Evolutionary conservation across 1,140 invertebrate species (phyloP), one percentile per base, ranked within the genome.

Genomic region (Metaphire vulgaris): DNA sequence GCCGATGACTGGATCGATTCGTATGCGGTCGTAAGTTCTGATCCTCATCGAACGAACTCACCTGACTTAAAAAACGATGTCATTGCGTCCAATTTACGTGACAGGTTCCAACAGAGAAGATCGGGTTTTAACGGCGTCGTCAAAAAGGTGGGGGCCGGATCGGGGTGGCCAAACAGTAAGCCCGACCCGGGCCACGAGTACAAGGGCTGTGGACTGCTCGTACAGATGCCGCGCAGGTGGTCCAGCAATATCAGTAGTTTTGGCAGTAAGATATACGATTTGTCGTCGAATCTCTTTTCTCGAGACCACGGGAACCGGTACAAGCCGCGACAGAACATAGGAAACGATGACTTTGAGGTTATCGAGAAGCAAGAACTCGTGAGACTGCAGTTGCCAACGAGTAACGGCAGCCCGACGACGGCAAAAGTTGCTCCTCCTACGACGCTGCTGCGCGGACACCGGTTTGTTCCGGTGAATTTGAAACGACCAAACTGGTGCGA

Each of bases 401-500:
- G 78, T 14, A 81, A 80, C 12, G n/a, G n/a, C n/a, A n/a, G n/a
- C n/a, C n/a, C n/a, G n/a, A n/a, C n/a, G n/a, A n/a, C n/a, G n/a
- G n/a, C n/a, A n/a, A n/a, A n/a, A n/a, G n/a, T n/a, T n/a, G n/a
- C n/a, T n/a, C n/a, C n/a, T n/a, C n/a, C n/a, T n/a, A n/a, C n/a
- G n/a, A n/a, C n/a, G n/a, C n/a, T n/a, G n/a, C n/a, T n/a, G n/a
- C 79, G 80, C 69, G 84, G 84, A 29, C 84, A 85, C 67, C 77
- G 83, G 34, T 85, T 84, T 74, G 72, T 80, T 29, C 79, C 79
- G 12, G 77, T 80, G 30, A 81, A 83, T 74, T 76, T 87, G 74
- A 81, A 81, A 31, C 83, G 87, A 76, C 87, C 87, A 1, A 88
- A 87, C 0, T 88, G 87, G 87, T 88, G 88, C 81, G 88, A 88